Percentiles rank a stretch among this genome's conserved stretches.
phyloP scores from a whole-genome alignment of 2,888 invertebrate species.

The Gastracanthus pulcherrimus region DNA sequence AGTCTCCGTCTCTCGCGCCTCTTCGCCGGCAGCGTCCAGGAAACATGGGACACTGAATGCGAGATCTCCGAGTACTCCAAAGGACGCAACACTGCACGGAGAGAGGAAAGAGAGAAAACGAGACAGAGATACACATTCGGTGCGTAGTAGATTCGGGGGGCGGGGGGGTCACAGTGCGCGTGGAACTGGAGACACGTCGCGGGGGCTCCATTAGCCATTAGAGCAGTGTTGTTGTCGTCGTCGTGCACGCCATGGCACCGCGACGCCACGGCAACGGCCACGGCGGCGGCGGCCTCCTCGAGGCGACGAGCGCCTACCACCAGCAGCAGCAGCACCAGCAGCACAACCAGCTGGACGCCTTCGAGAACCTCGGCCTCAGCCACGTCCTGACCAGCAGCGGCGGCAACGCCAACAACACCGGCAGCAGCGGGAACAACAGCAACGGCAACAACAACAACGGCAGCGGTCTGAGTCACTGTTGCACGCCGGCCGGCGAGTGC shows the following conservation, averaged over 20 bases:
- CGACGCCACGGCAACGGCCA: constrained; percentile 70
- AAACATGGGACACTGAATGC: no score
- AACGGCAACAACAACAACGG: constrained; percentile 33
- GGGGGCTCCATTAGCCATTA: no score
- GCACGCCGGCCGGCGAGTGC: constrained; percentile 90
- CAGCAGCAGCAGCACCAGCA: not conserved
- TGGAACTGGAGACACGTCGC: no score
- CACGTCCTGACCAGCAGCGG: constrained; percentile 23
- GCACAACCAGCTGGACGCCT: constrained; percentile 55
- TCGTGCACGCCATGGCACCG: constrained; percentile 70
- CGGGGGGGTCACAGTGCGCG: no score
- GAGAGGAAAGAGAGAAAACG: no score
- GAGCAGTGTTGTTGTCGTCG: not conserved
- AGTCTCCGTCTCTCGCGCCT: no score
- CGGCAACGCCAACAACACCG: not conserved
- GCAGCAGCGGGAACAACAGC: not conserved
- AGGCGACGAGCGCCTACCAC: constrained; percentile 33
- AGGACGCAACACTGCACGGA: no score
- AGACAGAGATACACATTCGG: no score
- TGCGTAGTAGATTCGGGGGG: no score
- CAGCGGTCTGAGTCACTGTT: constrained; percentile 83
- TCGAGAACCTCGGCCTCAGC: constrained; percentile 66
- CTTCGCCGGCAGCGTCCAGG: no score
- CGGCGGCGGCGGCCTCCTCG: constrained; percentile 57
- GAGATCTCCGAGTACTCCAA: no score